A percentile compares a stretch with the other conserved stretches of the same genome.
Conservation (phyloP, 2,113 vertebrate genomes). For the Lepisosteus osseus region DNA sequence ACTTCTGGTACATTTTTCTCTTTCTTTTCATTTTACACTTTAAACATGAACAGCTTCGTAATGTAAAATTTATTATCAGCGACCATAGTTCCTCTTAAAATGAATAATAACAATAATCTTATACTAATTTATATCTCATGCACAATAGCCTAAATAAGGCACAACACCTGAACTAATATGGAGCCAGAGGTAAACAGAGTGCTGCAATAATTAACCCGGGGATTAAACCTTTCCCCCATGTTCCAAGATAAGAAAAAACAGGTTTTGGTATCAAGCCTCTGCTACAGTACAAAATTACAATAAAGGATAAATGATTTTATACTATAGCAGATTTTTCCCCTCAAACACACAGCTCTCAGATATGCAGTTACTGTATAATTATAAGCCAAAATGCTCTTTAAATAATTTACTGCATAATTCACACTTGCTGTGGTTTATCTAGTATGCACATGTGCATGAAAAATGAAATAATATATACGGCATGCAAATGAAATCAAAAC, state of each 20-base stretch:
- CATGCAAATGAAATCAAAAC: conserved; percentile 25
- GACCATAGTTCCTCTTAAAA: conserved; percentile 61
- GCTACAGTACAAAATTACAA: conserved; percentile 43
- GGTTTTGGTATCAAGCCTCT: conserved; percentile 48
- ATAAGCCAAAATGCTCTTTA: conserved; percentile 45
- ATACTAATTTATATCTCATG: conserved; percentile 60
- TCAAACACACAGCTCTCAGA: conserved; percentile 27
- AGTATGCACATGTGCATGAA: conserved; percentile 51
- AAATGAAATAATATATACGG: conserved; percentile 36
- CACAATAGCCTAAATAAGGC: conserved; percentile 48
- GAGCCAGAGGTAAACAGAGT: conserved; percentile 56
- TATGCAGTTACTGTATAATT: conserved; percentile 44
- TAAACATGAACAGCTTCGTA: conserved; percentile 49
- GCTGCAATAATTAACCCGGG: conserved; percentile 52
- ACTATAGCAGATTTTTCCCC: conserved; percentile 3
- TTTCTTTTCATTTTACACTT: conserved; percentile 58
- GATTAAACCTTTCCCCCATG: conserved; percentile 56
- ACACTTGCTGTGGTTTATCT: conserved; percentile 56
- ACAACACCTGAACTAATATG: conserved; percentile 45
- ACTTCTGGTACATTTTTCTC: conserved; percentile 48
- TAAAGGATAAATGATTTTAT: conserved; percentile 40
- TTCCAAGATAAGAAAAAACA: conserved; percentile 47
- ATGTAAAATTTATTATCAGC: conserved; percentile 67
- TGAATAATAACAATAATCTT: conserved; percentile 72
- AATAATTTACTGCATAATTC: conserved; percentile 60